Conservation (phyloP, 2,888 invertebrate genomes). For the Lasioglossum lativentre region DNA sequence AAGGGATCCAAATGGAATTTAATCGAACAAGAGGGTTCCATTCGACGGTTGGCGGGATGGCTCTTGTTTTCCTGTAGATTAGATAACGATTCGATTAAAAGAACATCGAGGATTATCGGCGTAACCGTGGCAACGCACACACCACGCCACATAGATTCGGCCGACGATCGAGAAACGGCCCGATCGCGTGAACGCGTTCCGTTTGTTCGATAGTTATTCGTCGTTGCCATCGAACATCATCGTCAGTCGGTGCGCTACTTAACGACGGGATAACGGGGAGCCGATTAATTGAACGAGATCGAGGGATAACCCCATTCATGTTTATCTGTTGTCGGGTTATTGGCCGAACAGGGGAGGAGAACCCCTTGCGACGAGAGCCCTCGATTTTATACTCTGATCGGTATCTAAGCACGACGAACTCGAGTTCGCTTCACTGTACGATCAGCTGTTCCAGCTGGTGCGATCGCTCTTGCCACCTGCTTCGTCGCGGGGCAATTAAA, state of each 20-base stretch:
- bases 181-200: slow-evolving; percentile 18
- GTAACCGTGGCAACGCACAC: slow-evolving; percentile 24
- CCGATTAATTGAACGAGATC: slow-evolving; percentile 48
- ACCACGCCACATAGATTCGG: slow-evolving; percentile 5
- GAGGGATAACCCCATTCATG: slow-evolving; percentile 52
- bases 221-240: not conserved
- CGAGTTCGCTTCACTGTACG: not conserved
- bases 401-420: slow-evolving; percentile 12
- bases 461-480: not conserved
- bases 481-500: not conserved
- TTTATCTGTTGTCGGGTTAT: slow-evolving; percentile 35
- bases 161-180: not conserved
- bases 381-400: slow-evolving; percentile 32
- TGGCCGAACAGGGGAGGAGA: slow-evolving; percentile 11
- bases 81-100: slow-evolving; percentile 53
- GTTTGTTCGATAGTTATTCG: slow-evolving; percentile 45
- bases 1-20: slow-evolving; percentile 5
- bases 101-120: slow-evolving; percentile 40
- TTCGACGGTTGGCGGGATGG: slow-evolving; percentile 17
- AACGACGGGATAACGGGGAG: slow-evolving; percentile 43
- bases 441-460: not conserved
- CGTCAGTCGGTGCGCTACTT: slow-evolving; percentile 1
- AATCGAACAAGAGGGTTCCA: slow-evolving; percentile 16
- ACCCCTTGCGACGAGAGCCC: not conserved
- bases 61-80: slow-evolving; percentile 25